Evolutionary conservation across 2,888 invertebrate genomes (phyloP).

Genomic region (Noctua fimbriata): DNA sequence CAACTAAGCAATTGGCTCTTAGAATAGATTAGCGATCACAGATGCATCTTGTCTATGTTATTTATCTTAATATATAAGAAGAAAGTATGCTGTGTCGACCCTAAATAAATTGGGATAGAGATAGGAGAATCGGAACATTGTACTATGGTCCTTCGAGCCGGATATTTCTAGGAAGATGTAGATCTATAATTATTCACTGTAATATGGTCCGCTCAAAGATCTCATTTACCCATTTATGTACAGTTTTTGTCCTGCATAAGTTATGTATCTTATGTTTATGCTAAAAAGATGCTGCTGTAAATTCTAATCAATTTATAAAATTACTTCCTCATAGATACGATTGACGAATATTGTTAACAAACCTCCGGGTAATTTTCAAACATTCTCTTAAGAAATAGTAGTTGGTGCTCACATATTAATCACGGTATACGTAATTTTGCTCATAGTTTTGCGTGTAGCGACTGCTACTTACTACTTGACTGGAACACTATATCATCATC

Average conservation of each 20-base stretch:
- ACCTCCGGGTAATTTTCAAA: background rate
- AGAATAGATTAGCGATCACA: background rate
- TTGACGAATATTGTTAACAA: background rate
- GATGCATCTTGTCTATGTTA: background rate
- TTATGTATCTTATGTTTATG: background rate
- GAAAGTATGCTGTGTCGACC: background rate
- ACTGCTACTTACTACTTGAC: background rate
- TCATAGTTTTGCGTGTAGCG: background rate
- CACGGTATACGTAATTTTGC: background rate
- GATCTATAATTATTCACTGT: background rate
- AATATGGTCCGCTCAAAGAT: background rate
- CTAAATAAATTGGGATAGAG: background rate
- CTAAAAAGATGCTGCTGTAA: background rate
- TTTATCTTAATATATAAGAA: background rate
- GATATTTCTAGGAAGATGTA: background rate
- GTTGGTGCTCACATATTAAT: background rate
- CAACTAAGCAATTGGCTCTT: background rate
- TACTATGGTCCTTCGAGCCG: background rate
- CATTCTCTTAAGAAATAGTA: background rate
- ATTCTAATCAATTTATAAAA: background rate
- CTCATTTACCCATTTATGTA: background rate
- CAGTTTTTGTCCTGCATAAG: background rate
- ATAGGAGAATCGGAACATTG: background rate
- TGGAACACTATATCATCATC: too few relatives aligned
- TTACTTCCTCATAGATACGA: background rate